A percentile compares a stretch with the other conserved stretches of the same genome.
phyloP scores from a whole-genome alignment of 2,797 vertebrate genomes.

The Sebastes oblongus region DNA sequence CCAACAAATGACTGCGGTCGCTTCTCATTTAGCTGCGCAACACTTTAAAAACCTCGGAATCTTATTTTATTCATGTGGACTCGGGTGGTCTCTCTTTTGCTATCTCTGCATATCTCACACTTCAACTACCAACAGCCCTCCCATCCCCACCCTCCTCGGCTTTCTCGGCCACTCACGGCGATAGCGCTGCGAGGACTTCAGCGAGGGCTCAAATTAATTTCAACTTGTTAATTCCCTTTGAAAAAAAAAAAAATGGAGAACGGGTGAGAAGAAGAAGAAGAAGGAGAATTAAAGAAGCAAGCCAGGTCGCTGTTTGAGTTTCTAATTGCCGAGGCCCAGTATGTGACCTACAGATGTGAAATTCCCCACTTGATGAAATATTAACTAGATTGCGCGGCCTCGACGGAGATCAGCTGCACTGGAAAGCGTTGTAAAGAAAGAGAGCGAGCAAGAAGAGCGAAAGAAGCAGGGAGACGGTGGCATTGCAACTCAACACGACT shows the following conservation, averaged over 20 bases:
- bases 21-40: constrained; percentile 45
- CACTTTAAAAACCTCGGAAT: constrained; percentile 30
- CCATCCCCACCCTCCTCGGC: not conserved
- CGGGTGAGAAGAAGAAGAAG: constrained; percentile 35
- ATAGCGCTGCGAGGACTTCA: constrained; percentile 45
- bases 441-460: not conserved
- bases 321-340: constrained; percentile 72
- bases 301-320: constrained; percentile 69
- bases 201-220: constrained; percentile 75
- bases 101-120: constrained; percentile 6
- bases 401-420: constrained; percentile 38
- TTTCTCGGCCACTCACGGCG: constrained; percentile 13
- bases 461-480: constrained; percentile 5
- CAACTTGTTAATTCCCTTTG: constrained; percentile 79
- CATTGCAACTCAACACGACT: constrained; percentile 38
- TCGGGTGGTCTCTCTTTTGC: constrained; percentile 15
- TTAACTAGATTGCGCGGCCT: constrained; percentile 63
- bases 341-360: constrained; percentile 76
- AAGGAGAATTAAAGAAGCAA: constrained; percentile 63
- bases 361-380: constrained; percentile 77
- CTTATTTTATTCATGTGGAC: constrained; percentile 64
- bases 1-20: constrained; percentile 28
- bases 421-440: constrained; percentile 8
- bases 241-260: constrained; percentile 43
- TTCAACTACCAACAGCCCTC: not conserved